These are phyloP conservation scores for Cancer borealis DNA, from an alignment of 2,888 invertebrate genomes.

Conservation along the genomic window DNA sequence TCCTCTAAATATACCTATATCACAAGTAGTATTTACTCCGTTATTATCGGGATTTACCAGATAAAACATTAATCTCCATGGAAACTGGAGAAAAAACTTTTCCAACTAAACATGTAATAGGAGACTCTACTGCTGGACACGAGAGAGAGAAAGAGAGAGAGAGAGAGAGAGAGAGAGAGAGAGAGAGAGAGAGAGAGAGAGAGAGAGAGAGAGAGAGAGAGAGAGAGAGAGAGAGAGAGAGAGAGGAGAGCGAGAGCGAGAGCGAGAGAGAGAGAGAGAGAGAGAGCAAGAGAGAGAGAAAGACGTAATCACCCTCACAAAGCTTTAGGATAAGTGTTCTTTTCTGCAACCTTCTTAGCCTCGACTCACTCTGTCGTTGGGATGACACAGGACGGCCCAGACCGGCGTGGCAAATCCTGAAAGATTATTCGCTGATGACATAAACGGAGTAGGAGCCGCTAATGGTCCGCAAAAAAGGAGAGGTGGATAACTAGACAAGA, in stretches of 20 bases:
- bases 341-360: neutral
- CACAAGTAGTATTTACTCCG: too few relatives aligned
- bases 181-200: slow-evolving; percentile 45
- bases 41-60: too few relatives aligned
- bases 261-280: neutral
- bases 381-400: neutral
- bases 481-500: neutral
- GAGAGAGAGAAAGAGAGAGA: neutral
- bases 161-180: slow-evolving; percentile 40
- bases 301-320: neutral
- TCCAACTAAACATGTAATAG: neutral
- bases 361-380: neutral
- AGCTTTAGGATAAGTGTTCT: neutral
- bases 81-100: too few relatives aligned
- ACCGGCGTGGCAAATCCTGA: neutral
- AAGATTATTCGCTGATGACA: slow-evolving; percentile 2
- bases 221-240: slow-evolving; percentile 22
- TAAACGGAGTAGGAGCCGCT: neutral
- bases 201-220: slow-evolving; percentile 45
- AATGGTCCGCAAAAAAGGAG: neutral
- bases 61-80: too few relatives aligned
- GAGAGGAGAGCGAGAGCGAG: neutral
- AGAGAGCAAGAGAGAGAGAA: neutral
- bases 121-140: neutral
- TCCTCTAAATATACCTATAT: too few relatives aligned